Evolutionary conservation across 2,113 vertebrate species (phyloP).

Genomic region (Rynchops niger): DNA sequence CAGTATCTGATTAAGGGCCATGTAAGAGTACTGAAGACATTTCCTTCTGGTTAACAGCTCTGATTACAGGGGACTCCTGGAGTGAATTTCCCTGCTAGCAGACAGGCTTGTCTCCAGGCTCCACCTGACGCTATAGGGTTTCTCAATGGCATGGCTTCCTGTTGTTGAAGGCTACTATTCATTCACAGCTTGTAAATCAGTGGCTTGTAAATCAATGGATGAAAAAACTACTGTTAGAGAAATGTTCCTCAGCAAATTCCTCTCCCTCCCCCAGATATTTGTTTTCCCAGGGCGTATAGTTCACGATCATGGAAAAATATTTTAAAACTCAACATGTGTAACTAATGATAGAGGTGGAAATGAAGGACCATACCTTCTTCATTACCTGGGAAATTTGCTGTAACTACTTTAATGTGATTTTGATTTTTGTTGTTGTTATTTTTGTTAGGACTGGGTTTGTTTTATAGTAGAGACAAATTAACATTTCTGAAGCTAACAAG

Average conservation of each 20-base stretch:
- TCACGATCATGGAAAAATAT: conserved; percentile 65
- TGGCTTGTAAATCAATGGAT: conserved; percentile 81
- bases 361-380: conserved; percentile 37
- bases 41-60: conserved; percentile 84
- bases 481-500: not conserved
- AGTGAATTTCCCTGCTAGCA: conserved; percentile 78
- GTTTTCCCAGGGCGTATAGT: conserved; percentile 63
- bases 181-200: conserved; percentile 87
- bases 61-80: conserved; percentile 79
- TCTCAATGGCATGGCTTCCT: conserved; percentile 80
- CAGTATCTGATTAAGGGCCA: conserved; percentile 82
- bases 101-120: conserved; percentile 75
- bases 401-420: conserved; percentile 19
- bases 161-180: conserved; percentile 84
- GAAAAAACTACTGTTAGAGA: conserved; percentile 78
- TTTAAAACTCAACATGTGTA: conserved; percentile 70
- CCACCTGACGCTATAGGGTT: conserved; percentile 77
- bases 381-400: conserved; percentile 19
- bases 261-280: conserved; percentile 67
- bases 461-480: not conserved
- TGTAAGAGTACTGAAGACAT: conserved; percentile 83
- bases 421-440: not conserved
- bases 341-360: conserved; percentile 46
- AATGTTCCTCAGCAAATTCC: conserved; percentile 77
- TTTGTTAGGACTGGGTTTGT: not conserved